These are phyloP conservation scores for Ommatoiulus sabulosus DNA, from an alignment of 2,888 invertebrate species.

Conservation along the genomic window DNA sequence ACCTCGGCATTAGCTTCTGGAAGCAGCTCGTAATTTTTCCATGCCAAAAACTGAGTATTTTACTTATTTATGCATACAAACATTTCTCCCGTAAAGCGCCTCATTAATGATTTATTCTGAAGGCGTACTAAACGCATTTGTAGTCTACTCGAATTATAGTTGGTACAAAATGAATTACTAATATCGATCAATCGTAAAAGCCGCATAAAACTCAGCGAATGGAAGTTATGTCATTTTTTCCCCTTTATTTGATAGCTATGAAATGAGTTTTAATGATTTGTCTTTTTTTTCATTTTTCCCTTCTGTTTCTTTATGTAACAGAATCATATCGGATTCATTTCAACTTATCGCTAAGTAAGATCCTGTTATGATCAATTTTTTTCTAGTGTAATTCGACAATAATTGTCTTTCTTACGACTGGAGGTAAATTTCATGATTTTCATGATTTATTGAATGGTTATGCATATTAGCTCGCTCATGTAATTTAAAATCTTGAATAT, in stretches of 20 bases:
- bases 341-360: constrained; percentile 8
- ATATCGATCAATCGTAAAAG: constrained; percentile 32
- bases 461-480: not conserved
- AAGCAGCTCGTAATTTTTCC: not conserved
- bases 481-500: not conserved
- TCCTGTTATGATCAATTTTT: not conserved
- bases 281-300: not conserved
- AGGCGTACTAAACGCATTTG: constrained; percentile 41
- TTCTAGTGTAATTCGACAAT: not conserved
- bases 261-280: constrained; percentile 17
- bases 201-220: constrained; percentile 16
- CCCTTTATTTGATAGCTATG: not conserved
- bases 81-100: constrained; percentile 13
- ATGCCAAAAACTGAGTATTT: not conserved
- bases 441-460: not conserved
- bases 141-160: constrained; percentile 46
- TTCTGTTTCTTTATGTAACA: not conserved
- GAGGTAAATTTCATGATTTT: not conserved
- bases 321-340: not conserved
- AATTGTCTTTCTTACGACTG: constrained; percentile 4
- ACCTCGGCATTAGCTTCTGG: not conserved
- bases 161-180: constrained; percentile 42
- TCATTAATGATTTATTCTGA: constrained; percentile 45
- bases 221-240: constrained; percentile 12
- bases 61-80: constrained; percentile 16